phyloP scores from a whole-genome alignment of 2,888 invertebrate species.

The Malthinus seriepunctatus region DNA sequence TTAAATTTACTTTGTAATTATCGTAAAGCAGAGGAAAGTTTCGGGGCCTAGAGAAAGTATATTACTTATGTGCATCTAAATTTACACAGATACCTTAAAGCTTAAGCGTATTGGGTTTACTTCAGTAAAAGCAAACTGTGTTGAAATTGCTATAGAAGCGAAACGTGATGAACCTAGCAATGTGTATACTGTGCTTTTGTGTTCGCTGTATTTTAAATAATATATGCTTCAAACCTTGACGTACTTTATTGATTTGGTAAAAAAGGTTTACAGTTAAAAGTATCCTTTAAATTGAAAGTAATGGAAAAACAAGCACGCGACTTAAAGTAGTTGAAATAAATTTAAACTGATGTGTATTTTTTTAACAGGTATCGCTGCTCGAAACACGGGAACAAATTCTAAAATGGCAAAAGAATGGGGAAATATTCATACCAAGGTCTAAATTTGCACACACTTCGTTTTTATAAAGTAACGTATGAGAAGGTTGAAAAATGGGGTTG shows the following conservation, averaged over 20 bases:
- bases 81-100: slow-evolving; percentile 2
- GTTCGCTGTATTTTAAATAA: slow-evolving; percentile 23
- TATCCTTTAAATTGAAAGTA: not conserved
- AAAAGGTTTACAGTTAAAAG: slow-evolving; percentile 6
- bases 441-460: no score
- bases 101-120: slow-evolving; percentile 5
- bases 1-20: no score
- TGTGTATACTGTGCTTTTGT: slow-evolving; percentile 21
- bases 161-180: slow-evolving; percentile 23
- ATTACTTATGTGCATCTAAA: slow-evolving; percentile 3
- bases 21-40: no score
- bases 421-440: no score
- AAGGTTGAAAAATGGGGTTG: no score
- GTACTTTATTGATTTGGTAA: slow-evolving; percentile 21
- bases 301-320: no score
- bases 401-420: no score
- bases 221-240: slow-evolving; percentile 21
- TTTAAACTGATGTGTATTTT: no score
- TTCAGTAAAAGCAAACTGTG: slow-evolving; percentile 15
- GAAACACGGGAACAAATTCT: no score
- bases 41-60: not conserved
- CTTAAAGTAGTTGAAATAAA: no score
- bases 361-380: no score
- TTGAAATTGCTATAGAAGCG: slow-evolving; percentile 24
- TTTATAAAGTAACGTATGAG: no score